Percentiles rank a stretch among this genome's conserved stretches.
Conservation (phyloP, 2,797 vertebrate genomes). For the Thaleichthys pacificus region DNA sequence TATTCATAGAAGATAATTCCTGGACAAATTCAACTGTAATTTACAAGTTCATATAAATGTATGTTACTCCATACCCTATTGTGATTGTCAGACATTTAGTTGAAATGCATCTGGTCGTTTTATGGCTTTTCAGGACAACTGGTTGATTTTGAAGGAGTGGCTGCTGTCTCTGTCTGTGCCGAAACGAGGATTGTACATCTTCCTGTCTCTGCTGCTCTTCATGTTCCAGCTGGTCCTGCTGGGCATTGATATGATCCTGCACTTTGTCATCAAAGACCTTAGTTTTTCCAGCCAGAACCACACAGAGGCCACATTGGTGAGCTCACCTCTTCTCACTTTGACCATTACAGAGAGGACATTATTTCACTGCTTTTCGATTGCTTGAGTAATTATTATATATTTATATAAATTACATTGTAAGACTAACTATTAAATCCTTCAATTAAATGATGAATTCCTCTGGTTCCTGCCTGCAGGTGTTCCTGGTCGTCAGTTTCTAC, state of each 20-base stretch:
- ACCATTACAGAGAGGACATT: not conserved
- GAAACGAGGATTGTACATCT: not conserved
- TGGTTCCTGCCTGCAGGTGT: constrained; percentile 2
- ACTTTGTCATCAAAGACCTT: constrained; percentile 9
- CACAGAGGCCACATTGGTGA: constrained; percentile 9
- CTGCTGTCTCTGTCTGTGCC: constrained; percentile 9
- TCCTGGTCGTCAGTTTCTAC: constrained; percentile 16
- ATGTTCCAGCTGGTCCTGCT: not conserved
- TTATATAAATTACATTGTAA: too few species aligned
- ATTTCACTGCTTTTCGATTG: not conserved
- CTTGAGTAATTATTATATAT: too few species aligned
- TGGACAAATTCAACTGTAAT: not conserved
- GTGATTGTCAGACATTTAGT: not conserved
- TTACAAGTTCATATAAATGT: not conserved
- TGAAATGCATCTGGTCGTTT: not conserved
- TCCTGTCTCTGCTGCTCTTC: constrained; percentile 1
- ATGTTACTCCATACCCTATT: not conserved
- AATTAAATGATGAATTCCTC: not conserved
- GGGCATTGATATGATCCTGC: constrained; percentile 6
- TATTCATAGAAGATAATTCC: not conserved
- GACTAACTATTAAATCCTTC: too few species aligned
- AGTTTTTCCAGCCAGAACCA: constrained; percentile 8
- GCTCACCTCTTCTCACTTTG: not conserved
- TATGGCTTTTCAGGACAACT: not conserved
- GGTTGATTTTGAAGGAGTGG: not conserved